Conservation (phyloP, 2,797 vertebrate species). For the Threskiornis aethiopicus region DNA sequence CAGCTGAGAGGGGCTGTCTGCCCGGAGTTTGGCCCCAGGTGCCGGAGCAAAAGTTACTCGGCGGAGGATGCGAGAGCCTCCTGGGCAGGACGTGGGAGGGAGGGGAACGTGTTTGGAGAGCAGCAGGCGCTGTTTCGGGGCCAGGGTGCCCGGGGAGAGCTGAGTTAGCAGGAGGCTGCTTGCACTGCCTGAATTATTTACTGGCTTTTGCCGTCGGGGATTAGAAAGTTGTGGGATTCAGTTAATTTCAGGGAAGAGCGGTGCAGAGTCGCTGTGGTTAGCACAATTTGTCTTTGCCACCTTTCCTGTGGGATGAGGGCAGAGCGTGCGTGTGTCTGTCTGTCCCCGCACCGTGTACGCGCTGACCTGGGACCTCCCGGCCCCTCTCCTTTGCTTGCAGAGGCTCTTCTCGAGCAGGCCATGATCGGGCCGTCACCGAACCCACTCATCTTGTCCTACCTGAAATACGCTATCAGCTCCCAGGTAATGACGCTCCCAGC, state of each 20-base stretch:
- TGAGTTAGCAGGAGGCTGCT: background rate
- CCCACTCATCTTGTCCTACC: slow-evolving; percentile 94
- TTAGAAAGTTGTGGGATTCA: background rate
- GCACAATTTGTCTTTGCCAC: background rate
- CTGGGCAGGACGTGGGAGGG: background rate
- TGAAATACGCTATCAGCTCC: slow-evolving; percentile 96
- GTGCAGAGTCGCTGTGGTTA: background rate
- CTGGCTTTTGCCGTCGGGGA: background rate
- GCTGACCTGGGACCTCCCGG: background rate
- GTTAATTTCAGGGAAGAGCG: background rate
- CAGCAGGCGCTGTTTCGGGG: background rate
- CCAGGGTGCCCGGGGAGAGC: background rate
- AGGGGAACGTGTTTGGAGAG: background rate
- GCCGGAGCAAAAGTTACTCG: background rate
- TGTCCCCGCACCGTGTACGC: accelerated
- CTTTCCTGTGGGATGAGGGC: background rate
- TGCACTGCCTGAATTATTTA: background rate
- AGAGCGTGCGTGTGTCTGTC: accelerated
- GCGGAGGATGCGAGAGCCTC: background rate
- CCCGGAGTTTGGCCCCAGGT: background rate
- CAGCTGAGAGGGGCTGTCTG: background rate
- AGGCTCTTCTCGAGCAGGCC: slow-evolving; percentile 95
- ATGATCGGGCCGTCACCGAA: slow-evolving; percentile 97
- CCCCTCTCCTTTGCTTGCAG: slow-evolving; percentile 70
- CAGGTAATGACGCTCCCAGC: slow-evolving; percentile 80